Evolutionary conservation across 2,888 invertebrate species (phyloP).

Genomic region (Stenolophus ochropezus): DNA sequence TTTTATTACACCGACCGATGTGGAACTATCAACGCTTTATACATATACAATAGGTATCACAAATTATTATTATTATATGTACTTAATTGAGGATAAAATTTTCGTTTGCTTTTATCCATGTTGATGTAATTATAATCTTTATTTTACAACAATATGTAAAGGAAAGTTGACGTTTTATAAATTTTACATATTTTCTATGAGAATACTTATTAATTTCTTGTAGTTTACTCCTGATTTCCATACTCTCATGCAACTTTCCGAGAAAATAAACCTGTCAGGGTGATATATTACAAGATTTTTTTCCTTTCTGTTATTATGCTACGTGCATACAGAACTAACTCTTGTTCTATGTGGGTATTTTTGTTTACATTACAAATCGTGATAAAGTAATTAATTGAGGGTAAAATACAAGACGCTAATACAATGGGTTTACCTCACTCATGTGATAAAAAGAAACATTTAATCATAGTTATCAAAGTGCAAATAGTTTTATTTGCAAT

Average conservation of each 20-base stretch:
- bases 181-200: too few species aligned
- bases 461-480: not conserved
- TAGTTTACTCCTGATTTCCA: conserved; percentile 37
- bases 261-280: conserved; percentile 30
- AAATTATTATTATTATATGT: too few species aligned
- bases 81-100: too few species aligned
- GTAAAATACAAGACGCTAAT: not conserved
- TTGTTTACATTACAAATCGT: not conserved
- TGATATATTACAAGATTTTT: conserved; percentile 32
- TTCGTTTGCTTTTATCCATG: too few species aligned
- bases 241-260: conserved; percentile 21
- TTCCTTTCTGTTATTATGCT: conserved; percentile 5
- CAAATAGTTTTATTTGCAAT: not conserved
- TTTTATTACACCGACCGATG: too few species aligned
- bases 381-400: not conserved
- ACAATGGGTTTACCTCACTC: not conserved
- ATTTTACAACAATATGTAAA: too few species aligned
- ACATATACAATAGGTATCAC: too few species aligned
- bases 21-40: too few species aligned
- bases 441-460: not conserved
- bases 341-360: not conserved
- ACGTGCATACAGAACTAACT: conserved; percentile 8
- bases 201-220: conserved; percentile 8
- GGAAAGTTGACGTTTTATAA: too few species aligned
- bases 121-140: too few species aligned